Conservation (phyloP, 2,888 invertebrate genomes). For the Heteromurus nitidus region DNA sequence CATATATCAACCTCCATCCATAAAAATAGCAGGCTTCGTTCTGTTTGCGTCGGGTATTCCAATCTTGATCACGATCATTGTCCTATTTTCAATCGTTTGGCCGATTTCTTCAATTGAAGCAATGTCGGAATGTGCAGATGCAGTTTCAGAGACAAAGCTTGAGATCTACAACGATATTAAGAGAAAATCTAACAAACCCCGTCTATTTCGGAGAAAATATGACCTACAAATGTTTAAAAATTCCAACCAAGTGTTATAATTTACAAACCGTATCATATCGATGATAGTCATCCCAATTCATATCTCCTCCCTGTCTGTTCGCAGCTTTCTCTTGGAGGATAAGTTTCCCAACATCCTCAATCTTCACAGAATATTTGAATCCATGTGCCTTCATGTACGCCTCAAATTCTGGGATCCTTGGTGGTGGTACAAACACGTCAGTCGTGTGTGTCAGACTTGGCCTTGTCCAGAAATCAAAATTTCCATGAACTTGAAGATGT, state of each 20-base stretch:
- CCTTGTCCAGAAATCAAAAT: constrained; percentile 80
- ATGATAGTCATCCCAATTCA: constrained; percentile 69
- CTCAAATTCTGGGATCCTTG: constrained; percentile 34
- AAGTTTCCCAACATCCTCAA: constrained; percentile 62
- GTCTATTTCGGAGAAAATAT: too few species aligned
- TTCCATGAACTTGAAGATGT: constrained; percentile 77
- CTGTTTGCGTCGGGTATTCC: constrained; percentile 52
- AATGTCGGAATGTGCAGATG: constrained; percentile 68
- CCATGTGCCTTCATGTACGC: constrained; percentile 40
- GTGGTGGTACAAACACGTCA: constrained; percentile 78
- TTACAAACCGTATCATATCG: constrained; percentile 57
- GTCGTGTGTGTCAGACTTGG: constrained; percentile 79
- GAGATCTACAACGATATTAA: constrained; percentile 67
- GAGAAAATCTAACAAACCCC: background rate
- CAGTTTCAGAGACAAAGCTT: constrained; percentile 70
- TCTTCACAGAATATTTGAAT: constrained; percentile 60
- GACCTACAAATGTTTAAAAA: background rate
- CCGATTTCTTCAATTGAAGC: constrained; percentile 73
- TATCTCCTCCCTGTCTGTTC: constrained; percentile 40
- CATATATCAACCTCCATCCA: constrained; percentile 64
- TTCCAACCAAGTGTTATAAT: background rate
- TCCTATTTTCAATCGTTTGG: constrained; percentile 71
- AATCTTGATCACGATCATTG: constrained; percentile 73
- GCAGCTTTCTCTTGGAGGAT: constrained; percentile 46
- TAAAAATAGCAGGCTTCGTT: constrained; percentile 63